These are phyloP conservation scores for Lasioglossum marginatum DNA, from an alignment of 2,888 invertebrate genomes.

Conservation along the genomic window DNA sequence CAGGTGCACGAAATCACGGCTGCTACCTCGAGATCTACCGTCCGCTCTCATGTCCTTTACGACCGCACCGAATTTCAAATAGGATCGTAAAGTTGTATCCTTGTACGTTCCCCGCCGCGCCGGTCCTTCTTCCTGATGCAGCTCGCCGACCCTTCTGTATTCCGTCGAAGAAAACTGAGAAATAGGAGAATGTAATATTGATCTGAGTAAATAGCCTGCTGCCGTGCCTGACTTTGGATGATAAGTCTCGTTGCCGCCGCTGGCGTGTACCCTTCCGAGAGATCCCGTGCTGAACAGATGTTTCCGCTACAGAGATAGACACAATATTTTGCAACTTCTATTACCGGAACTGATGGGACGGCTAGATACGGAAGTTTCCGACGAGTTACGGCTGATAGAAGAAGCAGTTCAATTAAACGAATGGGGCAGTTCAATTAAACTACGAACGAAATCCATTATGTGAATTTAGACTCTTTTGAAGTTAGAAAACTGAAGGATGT, in stretches of 20 bases:
- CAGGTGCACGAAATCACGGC: slow-evolving; percentile 73
- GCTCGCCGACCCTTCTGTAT: background rate
- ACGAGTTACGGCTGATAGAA: too few species aligned
- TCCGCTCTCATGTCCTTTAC: slow-evolving; percentile 50
- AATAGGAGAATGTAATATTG: background rate
- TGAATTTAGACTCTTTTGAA: too few species aligned
- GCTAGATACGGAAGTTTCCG: background rate
- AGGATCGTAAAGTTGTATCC: slow-evolving; percentile 51
- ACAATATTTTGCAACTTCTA: background rate
- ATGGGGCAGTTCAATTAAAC: background rate
- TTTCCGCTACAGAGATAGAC: background rate
- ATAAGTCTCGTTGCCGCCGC: background rate
- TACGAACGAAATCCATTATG: too few species aligned
- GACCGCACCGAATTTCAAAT: slow-evolving; percentile 53
- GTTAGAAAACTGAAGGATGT: too few species aligned
- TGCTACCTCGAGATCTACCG: slow-evolving; percentile 49
- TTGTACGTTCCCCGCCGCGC: background rate
- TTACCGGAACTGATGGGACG: background rate
- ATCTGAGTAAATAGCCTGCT: background rate
- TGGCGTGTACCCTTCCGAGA: background rate
- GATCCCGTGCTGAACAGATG: background rate
- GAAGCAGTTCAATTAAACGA: background rate
- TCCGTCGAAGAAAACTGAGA: background rate
- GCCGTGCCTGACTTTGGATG: background rate
- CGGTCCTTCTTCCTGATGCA: slow-evolving; percentile 5